Evolutionary conservation across 1,140 invertebrate genomes (phyloP).

Genomic region (Metopolophium dirhodum): DNA sequence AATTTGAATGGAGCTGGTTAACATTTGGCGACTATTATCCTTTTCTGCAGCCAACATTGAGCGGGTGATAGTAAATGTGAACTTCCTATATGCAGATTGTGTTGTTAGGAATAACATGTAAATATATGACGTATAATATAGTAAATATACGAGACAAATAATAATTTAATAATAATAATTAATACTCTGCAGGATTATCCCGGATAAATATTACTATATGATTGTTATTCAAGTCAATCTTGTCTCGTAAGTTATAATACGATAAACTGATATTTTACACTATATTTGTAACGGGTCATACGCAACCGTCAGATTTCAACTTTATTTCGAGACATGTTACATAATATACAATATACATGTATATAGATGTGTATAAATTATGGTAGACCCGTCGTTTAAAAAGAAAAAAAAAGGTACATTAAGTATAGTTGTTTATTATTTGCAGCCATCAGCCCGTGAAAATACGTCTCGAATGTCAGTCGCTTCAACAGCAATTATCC

Average conservation of each 20-base stretch:
- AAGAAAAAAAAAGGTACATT: constrained; percentile 1
- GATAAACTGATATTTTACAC: neutral
- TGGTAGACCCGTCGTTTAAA: neutral
- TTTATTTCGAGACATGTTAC: neutral
- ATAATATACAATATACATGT: neutral
- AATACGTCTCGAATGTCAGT: constrained; percentile 8
- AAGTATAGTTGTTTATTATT: constrained; percentile 18
- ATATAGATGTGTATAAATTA: neutral
- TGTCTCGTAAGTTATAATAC: neutral
- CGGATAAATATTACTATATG: neutral
- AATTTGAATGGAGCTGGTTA: neutral
- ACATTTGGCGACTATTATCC: neutral
- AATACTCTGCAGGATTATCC: neutral
- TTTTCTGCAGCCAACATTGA: neutral
- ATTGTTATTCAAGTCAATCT: neutral
- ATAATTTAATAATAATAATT: neutral
- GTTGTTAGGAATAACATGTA: neutral
- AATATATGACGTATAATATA: too few relatives aligned
- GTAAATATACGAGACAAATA: neutral
- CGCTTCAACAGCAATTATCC: constrained; percentile 13
- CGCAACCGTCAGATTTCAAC: neutral
- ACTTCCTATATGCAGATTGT: neutral
- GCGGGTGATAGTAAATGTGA: neutral
- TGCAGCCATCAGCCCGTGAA: neutral
- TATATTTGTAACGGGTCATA: neutral